A percentile compares a stretch with the other conserved stretches of the same genome.
Evolutionary conservation across 2,113 vertebrate genomes (phyloP).

Genomic region (Notechis scutatus): DNA sequence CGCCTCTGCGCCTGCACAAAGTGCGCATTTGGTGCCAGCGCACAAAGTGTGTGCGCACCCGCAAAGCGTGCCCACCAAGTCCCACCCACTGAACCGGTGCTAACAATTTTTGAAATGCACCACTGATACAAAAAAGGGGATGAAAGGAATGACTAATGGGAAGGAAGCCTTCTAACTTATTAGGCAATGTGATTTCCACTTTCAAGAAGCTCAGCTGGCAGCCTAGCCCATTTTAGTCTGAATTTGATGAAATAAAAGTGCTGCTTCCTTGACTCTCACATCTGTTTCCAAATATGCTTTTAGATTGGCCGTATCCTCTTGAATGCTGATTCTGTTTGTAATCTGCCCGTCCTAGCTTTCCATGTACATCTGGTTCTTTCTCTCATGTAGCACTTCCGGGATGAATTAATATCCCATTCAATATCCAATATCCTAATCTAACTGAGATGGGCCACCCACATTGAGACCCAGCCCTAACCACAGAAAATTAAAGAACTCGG

Average conservation of each 20-base stretch:
- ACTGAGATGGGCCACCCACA: accelerated
- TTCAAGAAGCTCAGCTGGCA: background rate
- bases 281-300: constrained; percentile 30
- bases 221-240: constrained; percentile 15
- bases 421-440: too few species aligned
- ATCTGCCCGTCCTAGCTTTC: background rate
- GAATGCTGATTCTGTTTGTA: background rate
- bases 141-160: background rate
- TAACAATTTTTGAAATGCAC: too few species aligned
- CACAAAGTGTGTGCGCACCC: too few species aligned
- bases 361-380: constrained; percentile 14
- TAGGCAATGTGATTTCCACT: background rate
- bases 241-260: background rate
- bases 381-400: constrained; percentile 9
- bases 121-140: background rate
- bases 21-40: too few species aligned
- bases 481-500: accelerated
- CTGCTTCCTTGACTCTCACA: background rate
- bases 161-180: background rate
- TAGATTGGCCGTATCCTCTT: accelerated
- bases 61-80: too few species aligned
- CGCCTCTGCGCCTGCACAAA: too few species aligned
- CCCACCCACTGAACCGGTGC: too few species aligned
- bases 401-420: constrained; percentile 18
- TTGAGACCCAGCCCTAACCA: background rate